phyloP scores from a whole-genome alignment of 2,113 vertebrate species.

The Xenopus borealis region DNA sequence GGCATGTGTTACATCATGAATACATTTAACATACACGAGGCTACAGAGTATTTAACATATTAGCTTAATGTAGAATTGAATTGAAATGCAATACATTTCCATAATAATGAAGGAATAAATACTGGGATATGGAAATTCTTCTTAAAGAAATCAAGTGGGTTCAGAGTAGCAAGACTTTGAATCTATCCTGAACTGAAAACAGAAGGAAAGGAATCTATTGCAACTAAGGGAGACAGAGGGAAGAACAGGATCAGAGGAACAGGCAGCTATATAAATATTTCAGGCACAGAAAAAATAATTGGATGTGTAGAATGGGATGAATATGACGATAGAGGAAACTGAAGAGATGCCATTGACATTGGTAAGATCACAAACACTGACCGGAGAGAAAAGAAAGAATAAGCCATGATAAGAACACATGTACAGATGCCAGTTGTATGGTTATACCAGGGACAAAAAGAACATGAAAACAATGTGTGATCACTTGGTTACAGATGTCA shows the following conservation, averaged over 20 bases:
- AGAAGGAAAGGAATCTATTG: background rate
- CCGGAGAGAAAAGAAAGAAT: constrained; percentile 62
- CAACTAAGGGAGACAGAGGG: constrained; percentile 36
- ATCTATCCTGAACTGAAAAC: background rate
- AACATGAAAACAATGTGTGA: no score
- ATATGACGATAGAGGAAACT: constrained; percentile 63
- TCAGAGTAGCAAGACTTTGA: background rate
- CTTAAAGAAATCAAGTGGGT: background rate
- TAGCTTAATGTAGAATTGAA: no score
- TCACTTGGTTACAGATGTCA: no score
- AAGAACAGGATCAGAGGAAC: no score
- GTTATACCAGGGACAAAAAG: constrained; percentile 21
- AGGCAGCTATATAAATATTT: constrained; percentile 67
- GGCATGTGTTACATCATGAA: background rate
- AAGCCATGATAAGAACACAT: constrained; percentile 51
- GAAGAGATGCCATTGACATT: constrained; percentile 63
- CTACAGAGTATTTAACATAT: no score
- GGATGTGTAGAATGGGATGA: constrained; percentile 58
- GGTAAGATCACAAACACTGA: constrained; percentile 67
- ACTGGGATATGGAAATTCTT: background rate
- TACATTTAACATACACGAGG: no score
- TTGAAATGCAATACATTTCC: no score
- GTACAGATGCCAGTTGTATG: constrained; percentile 25
- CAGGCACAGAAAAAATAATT: constrained; percentile 60
- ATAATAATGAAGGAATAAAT: background rate